These are phyloP conservation scores for Varecia variegata DNA, from an alignment of 2,797 vertebrate genomes.

Conservation along the genomic window DNA sequence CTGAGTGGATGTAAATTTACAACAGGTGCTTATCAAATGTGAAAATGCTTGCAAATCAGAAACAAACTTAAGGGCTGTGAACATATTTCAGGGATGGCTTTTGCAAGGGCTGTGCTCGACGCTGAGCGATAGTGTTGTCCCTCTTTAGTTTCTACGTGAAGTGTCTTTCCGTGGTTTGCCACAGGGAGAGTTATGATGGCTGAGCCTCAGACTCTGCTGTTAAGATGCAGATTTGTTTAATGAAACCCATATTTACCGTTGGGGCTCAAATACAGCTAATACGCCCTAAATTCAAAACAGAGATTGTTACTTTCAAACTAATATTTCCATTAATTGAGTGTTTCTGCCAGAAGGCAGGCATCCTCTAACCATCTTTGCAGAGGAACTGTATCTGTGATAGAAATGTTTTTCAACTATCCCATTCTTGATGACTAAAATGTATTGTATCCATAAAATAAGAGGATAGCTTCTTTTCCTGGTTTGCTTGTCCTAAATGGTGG, in stretches of 20 bases:
- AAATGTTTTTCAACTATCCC: background rate
- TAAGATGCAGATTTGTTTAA: conserved; percentile 20
- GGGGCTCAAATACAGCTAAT: background rate
- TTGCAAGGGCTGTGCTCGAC: conserved; percentile 67
- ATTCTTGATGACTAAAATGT: background rate
- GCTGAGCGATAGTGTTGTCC: conserved; percentile 48
- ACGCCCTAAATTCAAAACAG: background rate
- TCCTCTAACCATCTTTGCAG: background rate
- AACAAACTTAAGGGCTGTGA: conserved; percentile 79
- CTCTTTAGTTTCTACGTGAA: conserved; percentile 60
- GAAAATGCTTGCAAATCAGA: conserved; percentile 84
- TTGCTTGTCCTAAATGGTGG: background rate
- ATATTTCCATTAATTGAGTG: conserved; percentile 38
- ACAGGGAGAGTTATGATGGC: conserved; percentile 41
- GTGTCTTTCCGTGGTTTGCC: conserved; percentile 33
- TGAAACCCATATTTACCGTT: background rate
- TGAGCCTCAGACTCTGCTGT: conserved; percentile 7
- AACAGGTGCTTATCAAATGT: conserved; percentile 84
- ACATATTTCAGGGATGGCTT: conserved; percentile 79
- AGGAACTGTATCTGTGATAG: background rate
- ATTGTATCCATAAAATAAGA: background rate
- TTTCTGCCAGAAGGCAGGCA: background rate
- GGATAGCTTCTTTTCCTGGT: background rate
- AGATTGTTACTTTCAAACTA: background rate
- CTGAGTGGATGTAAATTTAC: conserved; percentile 81